Evolutionary conservation across 2,888 invertebrate species (phyloP).

Genomic region (Melieria omissa): DNA sequence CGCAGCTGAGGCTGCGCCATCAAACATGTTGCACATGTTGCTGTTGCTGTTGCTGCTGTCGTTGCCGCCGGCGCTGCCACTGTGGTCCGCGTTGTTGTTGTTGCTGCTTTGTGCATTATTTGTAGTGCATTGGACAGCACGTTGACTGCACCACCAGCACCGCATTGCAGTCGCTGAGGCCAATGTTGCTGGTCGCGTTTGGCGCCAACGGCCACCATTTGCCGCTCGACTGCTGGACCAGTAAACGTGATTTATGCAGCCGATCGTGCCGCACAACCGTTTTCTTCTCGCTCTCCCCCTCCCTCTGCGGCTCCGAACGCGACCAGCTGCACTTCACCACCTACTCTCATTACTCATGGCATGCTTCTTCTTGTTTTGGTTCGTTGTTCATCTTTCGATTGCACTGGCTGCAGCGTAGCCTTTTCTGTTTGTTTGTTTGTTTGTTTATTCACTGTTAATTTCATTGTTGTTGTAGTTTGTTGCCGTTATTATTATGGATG

Average conservation of each 20-base stretch:
- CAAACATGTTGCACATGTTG: constrained; percentile 15
- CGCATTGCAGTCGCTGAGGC: constrained; percentile 9
- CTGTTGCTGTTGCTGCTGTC: constrained; percentile 9
- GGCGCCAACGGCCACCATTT: constrained; percentile 32
- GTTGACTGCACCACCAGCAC: background rate
- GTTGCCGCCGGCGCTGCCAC: background rate
- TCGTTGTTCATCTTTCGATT: background rate
- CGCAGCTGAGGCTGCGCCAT: background rate
- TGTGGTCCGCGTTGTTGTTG: background rate
- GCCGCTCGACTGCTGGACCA: constrained; percentile 43
- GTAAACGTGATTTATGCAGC: constrained; percentile 43
- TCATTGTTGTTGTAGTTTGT: constrained; percentile 3
- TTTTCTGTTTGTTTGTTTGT: background rate
- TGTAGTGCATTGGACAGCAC: constrained; percentile 5
- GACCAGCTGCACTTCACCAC: no score
- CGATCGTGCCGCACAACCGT: constrained; percentile 52
- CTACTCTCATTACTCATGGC: no score
- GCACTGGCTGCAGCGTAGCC: background rate
- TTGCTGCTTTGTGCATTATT: constrained; percentile 15
- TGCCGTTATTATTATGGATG: background rate
- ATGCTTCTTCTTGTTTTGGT: background rate
- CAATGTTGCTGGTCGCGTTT: constrained; percentile 9
- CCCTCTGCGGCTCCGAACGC: no score
- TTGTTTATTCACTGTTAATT: background rate
- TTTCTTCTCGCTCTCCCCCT: constrained; percentile 15